A percentile compares a stretch with the other conserved stretches of the same genome.
phyloP scores from a whole-genome alignment of 1,140 invertebrate species.

The Drosophila sucinea region DNA sequence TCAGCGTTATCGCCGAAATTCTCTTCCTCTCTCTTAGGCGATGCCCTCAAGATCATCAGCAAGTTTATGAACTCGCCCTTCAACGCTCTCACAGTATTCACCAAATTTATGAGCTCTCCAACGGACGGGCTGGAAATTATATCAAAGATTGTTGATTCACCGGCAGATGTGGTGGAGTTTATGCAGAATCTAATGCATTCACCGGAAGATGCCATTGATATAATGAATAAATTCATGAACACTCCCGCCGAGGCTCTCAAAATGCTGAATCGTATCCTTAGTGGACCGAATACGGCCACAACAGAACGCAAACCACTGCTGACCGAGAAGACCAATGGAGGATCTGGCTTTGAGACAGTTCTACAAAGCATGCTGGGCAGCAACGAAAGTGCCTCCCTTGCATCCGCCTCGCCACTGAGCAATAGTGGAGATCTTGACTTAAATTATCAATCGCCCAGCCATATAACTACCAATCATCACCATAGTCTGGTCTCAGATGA shows the following conservation, averaged over 20 bases:
- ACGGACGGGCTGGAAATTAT: slow-evolving; percentile 82
- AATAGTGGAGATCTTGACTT: slow-evolving; percentile 56
- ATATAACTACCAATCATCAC: background rate
- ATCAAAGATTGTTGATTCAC: slow-evolving; percentile 81
- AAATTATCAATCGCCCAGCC: slow-evolving; percentile 59
- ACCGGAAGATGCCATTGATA: slow-evolving; percentile 79
- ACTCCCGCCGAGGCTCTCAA: slow-evolving; percentile 78
- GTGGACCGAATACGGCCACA: slow-evolving; percentile 53
- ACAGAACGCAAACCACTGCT: slow-evolving; percentile 34
- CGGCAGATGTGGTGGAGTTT: slow-evolving; percentile 79
- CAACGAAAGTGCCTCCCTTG: slow-evolving; percentile 35
- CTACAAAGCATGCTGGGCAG: slow-evolving; percentile 65
- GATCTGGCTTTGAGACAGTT: slow-evolving; percentile 53
- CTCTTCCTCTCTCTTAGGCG: slow-evolving; percentile 49
- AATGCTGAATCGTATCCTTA: slow-evolving; percentile 80
- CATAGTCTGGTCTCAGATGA: slow-evolving; percentile 35
- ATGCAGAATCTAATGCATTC: slow-evolving; percentile 81
- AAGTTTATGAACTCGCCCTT: slow-evolving; percentile 83
- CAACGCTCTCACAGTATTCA: slow-evolving; percentile 82
- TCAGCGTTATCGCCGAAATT: slow-evolving; percentile 10
- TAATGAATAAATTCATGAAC: slow-evolving; percentile 83
- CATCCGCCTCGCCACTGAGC: slow-evolving; percentile 37
- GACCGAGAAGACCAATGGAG: slow-evolving; percentile 21
- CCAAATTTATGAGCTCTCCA: slow-evolving; percentile 82
- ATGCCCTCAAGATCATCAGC: slow-evolving; percentile 81